Evolutionary conservation across 1,140 invertebrate species (phyloP), one percentile per base, ranked within the genome.

Genomic region (Drosophila paulistorum): DNA sequence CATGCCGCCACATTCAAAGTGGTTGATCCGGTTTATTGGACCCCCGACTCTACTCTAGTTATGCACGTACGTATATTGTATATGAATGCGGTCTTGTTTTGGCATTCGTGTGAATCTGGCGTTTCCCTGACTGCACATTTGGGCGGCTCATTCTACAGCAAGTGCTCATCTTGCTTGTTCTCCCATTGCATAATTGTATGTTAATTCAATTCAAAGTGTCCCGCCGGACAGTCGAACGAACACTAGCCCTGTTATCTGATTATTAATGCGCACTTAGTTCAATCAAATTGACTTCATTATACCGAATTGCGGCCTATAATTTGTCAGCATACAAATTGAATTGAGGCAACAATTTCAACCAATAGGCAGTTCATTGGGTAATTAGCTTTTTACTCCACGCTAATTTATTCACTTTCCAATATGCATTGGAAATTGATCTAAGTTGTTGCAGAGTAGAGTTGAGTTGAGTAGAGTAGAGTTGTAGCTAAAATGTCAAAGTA

Each of bases 1-100:
- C 85, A 72, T 78, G 67, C 61, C 71, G 42, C n/a, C 71, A 17
- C 37, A 20, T 30, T 33, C 41, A 71, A 77, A 83, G 83, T 87
- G 83, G 83, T 86, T 86, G 83, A 89, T 86, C 83, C 79, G 84
- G 84, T 86, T 86, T 86, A 61, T 48, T 58, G 58, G n/a, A 33
- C 35, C 73, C 68, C 69, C 61, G n/a, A 30, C 17, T 20, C 45
- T 30, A 67, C 68, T 51, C 45, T 51, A 23, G 45, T 51, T 51
- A 51, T 51, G 10, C 45, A 17, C 42, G 14, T 14, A 45, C n/a
- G 7, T 20, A 10, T 48, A 10, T 20, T 17, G 14, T 48, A 48
- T 48, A 20, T 48, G 42, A 17, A 51, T 51, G 45, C 20, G 45
- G 45, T 51, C 17, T 68, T 57, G 48, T 2, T 51, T 77, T 39